Evolutionary conservation across 2,888 invertebrate species (phyloP), one percentile per base, ranked within the genome.

Genomic region (Clepsis dumicolana): DNA sequence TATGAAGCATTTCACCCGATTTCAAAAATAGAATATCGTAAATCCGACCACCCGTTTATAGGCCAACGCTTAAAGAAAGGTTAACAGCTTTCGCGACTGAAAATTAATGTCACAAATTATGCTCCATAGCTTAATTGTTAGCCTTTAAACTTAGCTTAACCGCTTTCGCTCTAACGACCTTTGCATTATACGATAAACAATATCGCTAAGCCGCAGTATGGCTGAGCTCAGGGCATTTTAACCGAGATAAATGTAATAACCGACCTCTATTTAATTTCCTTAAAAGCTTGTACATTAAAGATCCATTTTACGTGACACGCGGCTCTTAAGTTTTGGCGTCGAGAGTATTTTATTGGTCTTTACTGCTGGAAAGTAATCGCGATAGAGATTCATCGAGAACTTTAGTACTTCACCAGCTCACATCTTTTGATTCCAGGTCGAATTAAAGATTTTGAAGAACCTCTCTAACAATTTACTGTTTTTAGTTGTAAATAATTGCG

Each of bases 1-100:
- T 73, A 61, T 77, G 73, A 77, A 77, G 69, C 68, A 65, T 72
- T 73, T 29, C 65, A 69, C 72, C 25, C 18, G 44, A 75, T 73
- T 71, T 32, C 53, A 48, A 48, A 21, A 48, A 48, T 41, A 41
- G 57, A 53, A 67, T 62, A 48, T 59, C 68, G 25, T 52, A 5
- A n/a, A 52, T 52, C 27, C 4, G 25, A 52, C 27, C n/a, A 69
- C 64, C 60, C 64, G 52, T 14, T 67, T 54, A 61, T 29, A 38
- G 44, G 48, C 56, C 38, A 52, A 27, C 14, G 35, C 8, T 25
- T 18, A 50, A n/a, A n/a, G n/a, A n/a, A n/a, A 50, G 24, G 21
- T 24, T 50, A 24, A 50, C 14, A 4, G 24, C 50, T 44, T 44
- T 44, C 44, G 8, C 14, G 12, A 24, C 50, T 63, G 27, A 25